These are phyloP conservation scores for Slavum lentiscoides DNA, from an alignment of 2,888 invertebrate genomes.

Conservation along the genomic window DNA sequence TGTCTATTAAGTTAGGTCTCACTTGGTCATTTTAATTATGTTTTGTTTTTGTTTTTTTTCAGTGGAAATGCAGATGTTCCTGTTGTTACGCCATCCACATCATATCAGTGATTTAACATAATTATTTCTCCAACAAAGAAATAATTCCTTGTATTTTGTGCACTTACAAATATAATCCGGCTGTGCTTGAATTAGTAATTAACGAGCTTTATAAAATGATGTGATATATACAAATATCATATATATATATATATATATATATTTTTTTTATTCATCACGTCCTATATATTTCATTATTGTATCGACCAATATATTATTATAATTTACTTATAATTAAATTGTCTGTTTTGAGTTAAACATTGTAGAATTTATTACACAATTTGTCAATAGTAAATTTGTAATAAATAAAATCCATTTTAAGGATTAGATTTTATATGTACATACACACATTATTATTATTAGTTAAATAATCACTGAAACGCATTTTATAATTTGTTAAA, in stretches of 20 bases:
- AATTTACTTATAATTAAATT: constrained; percentile 16
- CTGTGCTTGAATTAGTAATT: constrained; percentile 40
- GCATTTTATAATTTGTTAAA: constrained; percentile 5
- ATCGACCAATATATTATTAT: constrained; percentile 18
- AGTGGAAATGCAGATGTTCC: constrained; percentile 85
- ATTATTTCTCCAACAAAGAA: constrained; percentile 10
- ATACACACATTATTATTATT: background rate
- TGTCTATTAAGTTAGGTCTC: background rate
- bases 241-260: too few relatives aligned
- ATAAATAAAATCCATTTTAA: background rate
- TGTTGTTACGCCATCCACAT: constrained; percentile 83
- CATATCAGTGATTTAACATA: constrained; percentile 68
- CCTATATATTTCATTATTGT: constrained; percentile 1
- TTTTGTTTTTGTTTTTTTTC: constrained; percentile 57
- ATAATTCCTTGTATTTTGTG: constrained; percentile 7
- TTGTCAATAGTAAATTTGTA: background rate
- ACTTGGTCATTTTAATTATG: background rate
- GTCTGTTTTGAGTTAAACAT: background rate
- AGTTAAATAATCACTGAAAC: background rate
- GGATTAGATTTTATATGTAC: too few relatives aligned
- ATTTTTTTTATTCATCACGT: background rate
- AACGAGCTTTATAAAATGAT: constrained; percentile 43
- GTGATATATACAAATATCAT: constrained; percentile 30
- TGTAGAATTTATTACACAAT: background rate
- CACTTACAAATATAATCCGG: constrained; percentile 32